Conservation (phyloP, 92 coral and sea anemone genomes). For the Meandrina meandrites region DNA sequence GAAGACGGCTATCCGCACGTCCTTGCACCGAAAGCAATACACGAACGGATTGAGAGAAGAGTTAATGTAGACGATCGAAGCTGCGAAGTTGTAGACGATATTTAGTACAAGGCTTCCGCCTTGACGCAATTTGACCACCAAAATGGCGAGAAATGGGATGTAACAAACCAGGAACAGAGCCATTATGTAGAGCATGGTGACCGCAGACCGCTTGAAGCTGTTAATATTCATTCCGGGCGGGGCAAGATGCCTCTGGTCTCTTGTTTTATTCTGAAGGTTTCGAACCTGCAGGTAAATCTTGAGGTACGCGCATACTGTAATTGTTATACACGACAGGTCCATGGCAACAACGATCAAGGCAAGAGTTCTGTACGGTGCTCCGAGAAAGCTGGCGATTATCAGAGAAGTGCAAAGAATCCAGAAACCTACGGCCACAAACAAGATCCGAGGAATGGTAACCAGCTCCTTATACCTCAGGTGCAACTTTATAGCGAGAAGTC, state of each 20-base stretch:
- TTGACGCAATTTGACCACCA: background rate
- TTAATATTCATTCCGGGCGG: background rate
- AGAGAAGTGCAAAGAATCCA: slow-evolving; percentile 28
- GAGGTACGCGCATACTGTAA: background rate
- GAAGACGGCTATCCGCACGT: slow-evolving; percentile 52
- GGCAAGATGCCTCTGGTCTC: slow-evolving; percentile 12
- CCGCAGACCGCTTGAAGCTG: slow-evolving; percentile 26
- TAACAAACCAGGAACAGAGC: slow-evolving; percentile 26
- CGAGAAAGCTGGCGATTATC: slow-evolving; percentile 13
- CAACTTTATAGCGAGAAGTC: slow-evolving; percentile 31
- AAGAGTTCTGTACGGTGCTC: slow-evolving; percentile 7
- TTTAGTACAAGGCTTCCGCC: slow-evolving; percentile 13
- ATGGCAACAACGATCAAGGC: slow-evolving; percentile 10
- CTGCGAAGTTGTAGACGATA: slow-evolving; percentile 40
- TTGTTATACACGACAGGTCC: slow-evolving; percentile 17
- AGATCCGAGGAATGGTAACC: slow-evolving; percentile 28
- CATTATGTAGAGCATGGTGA: slow-evolving; percentile 31
- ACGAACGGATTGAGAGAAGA: slow-evolving; percentile 66
- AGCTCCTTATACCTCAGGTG: slow-evolving; percentile 23
- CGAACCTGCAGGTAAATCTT: slow-evolving; percentile 33
- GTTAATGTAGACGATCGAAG: slow-evolving; percentile 52
- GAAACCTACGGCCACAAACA: background rate
- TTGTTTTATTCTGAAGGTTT: slow-evolving; percentile 14
- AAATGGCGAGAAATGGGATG: slow-evolving; percentile 11
- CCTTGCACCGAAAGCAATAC: slow-evolving; percentile 57